Conservation (phyloP, 2,888 invertebrate genomes). For the Cryptophagus acutangulus region DNA sequence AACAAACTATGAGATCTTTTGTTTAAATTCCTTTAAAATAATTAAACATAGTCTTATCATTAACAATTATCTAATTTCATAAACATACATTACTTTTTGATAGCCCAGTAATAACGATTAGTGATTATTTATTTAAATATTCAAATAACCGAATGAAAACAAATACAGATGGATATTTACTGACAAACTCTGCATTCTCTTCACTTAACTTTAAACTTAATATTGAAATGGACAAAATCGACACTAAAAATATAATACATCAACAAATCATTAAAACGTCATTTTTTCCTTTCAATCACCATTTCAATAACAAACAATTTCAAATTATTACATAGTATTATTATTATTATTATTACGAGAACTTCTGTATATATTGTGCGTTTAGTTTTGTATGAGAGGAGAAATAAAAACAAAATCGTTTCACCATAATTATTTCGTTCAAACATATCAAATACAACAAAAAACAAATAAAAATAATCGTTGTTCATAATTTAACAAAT, state of each 20-base stretch:
- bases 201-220: not conserved
- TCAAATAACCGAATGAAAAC: slow-evolving; percentile 4
- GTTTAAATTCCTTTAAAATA: slow-evolving; percentile 13
- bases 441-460: too few species aligned
- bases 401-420: too few species aligned
- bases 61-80: slow-evolving; percentile 30
- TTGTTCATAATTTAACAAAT: too few species aligned
- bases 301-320: slow-evolving; percentile 2
- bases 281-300: not conserved
- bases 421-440: too few species aligned
- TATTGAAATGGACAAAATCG: too few species aligned
- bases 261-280: too few species aligned
- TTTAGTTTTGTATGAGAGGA: too few species aligned
- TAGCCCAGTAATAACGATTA: slow-evolving; percentile 24
- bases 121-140: slow-evolving; percentile 22
- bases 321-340: slow-evolving; percentile 4
- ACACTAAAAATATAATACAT: too few species aligned
- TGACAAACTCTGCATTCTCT: not conserved
- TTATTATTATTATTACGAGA: slow-evolving; percentile 3
- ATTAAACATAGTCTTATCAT: slow-evolving; percentile 19
- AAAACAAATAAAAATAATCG: too few species aligned
- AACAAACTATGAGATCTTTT: slow-evolving; percentile 21
- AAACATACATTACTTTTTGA: slow-evolving; percentile 21
- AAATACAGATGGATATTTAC: slow-evolving; percentile 3
- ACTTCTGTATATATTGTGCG: slow-evolving; percentile 7